Evolutionary conservation across 2,113 vertebrate genomes (phyloP).

Genomic region (Choloepus hoffmanni): DNA sequence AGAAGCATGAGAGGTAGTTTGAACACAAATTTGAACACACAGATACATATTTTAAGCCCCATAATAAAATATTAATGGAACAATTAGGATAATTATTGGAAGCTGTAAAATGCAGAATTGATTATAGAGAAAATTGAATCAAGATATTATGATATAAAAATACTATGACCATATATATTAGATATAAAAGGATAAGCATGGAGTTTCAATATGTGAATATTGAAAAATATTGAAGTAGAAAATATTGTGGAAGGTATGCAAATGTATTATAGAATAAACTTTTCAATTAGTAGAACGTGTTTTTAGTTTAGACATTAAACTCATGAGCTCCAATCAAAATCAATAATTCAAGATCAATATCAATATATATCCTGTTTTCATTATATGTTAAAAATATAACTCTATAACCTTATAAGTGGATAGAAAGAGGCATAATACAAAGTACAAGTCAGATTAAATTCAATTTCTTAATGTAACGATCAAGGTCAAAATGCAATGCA

Average conservation of each 20-base stretch:
- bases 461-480: not conserved
- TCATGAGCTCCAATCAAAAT: slow-evolving; percentile 9
- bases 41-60: not conserved
- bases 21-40: not conserved
- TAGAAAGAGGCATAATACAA: not conserved
- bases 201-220: not conserved
- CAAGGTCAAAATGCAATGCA: not conserved
- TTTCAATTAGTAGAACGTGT: not conserved
- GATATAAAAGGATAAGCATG: not conserved
- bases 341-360: not conserved
- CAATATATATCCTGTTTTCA: not conserved
- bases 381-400: not conserved
- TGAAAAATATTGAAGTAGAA: not conserved
- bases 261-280: not conserved
- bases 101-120: not conserved
- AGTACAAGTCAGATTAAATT: not conserved
- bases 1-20: not conserved
- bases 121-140: not conserved
- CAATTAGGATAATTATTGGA: not conserved
- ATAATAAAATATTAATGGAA: not conserved
- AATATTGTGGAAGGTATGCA: not conserved
- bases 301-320: slow-evolving; percentile 1
- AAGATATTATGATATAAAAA: not conserved
- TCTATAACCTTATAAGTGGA: not conserved
- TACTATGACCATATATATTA: not conserved